Percentiles rank a stretch among this genome's conserved stretches.
phyloP scores from a whole-genome alignment of 2,888 invertebrate genomes.

The Rhagophthalmus giganteus region DNA sequence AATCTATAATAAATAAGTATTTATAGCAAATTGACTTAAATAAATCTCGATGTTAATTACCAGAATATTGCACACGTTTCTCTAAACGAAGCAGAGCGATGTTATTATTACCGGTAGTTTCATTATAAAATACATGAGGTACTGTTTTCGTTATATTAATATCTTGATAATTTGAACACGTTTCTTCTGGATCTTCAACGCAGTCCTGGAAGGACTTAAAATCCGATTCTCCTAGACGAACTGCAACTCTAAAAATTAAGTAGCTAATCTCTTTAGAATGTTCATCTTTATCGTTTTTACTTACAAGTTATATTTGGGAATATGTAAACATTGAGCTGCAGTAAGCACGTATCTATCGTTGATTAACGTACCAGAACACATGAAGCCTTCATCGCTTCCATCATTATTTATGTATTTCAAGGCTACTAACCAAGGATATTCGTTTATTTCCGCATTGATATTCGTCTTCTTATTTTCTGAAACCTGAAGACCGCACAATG shows the following conservation, averaged over 20 bases:
- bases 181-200: background rate
- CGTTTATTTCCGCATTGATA: conserved; percentile 59
- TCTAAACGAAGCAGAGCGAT: conserved; percentile 15
- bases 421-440: conserved; percentile 67
- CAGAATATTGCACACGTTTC: conserved; percentile 3
- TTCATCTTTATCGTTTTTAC: background rate
- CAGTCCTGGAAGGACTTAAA: conserved; percentile 55
- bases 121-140: conserved; percentile 48
- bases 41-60: background rate
- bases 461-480: conserved; percentile 5
- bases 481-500: conserved; percentile 2
- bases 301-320: conserved; percentile 10
- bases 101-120: conserved; percentile 41
- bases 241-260: conserved; percentile 55
- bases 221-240: conserved; percentile 58
- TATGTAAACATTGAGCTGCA: conserved; percentile 64
- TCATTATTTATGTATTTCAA: conserved; percentile 56
- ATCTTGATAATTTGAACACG: conserved; percentile 1
- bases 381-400: background rate
- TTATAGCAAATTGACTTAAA: background rate
- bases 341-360: conserved; percentile 63
- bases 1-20: conserved; percentile 52
- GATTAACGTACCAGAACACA: conserved; percentile 64
- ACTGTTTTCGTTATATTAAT: conserved; percentile 42
- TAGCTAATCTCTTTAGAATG: background rate